Evolutionary conservation across 2,888 invertebrate genomes (phyloP).

Genomic region (Tetheella fluctuosa): DNA sequence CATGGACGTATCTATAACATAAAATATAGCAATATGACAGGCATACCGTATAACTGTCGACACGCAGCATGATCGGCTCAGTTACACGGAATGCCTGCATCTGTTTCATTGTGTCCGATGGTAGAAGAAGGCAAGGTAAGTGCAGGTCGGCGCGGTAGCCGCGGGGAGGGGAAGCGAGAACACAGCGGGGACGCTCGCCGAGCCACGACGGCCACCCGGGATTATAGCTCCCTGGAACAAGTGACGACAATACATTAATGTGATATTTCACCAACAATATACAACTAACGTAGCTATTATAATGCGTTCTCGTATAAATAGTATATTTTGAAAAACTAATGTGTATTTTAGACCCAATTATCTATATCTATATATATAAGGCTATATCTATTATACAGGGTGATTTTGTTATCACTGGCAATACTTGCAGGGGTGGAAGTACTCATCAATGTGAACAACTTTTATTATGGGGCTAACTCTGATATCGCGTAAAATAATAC

Average conservation of each 20-base stretch:
- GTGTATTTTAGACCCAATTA: not conserved
- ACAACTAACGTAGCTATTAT: not conserved
- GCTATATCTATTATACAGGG: too few species aligned
- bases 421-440: too few species aligned
- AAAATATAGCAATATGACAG: not conserved
- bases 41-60: not conserved
- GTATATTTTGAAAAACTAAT: not conserved
- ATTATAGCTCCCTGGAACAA: slow-evolving; percentile 48
- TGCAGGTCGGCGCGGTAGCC: slow-evolving; percentile 12
- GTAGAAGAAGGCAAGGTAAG: not conserved
- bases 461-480: too few species aligned
- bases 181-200: slow-evolving; percentile 13
- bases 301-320: not conserved
- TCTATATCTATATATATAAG: too few species aligned
- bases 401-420: too few species aligned
- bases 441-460: too few species aligned
- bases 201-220: slow-evolving; percentile 5
- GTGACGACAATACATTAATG: not conserved
- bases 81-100: not conserved
- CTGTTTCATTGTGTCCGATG: not conserved
- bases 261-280: not conserved
- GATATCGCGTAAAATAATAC: too few species aligned
- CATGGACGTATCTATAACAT: not conserved
- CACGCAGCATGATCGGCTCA: not conserved
- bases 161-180: slow-evolving; percentile 16